These are phyloP conservation scores for Aplodontia rufa DNA, from an alignment of 2,113 vertebrate genomes.

Conservation along the genomic window DNA sequence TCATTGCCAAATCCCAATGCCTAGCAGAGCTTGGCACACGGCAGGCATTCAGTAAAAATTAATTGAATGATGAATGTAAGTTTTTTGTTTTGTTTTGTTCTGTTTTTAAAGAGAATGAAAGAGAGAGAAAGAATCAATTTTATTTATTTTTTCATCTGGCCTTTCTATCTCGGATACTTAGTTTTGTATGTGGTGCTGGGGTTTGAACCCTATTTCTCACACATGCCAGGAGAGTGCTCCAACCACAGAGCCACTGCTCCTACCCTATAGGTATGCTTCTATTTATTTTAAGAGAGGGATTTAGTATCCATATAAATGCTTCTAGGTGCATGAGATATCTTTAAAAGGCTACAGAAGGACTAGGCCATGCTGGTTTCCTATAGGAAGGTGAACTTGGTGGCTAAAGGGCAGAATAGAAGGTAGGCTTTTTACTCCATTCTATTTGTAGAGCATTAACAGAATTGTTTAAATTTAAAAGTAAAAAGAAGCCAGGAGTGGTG, in stretches of 20 bases:
- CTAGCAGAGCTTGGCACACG: background rate
- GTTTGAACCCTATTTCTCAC: no score
- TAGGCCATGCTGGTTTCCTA: background rate
- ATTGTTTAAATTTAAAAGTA: background rate
- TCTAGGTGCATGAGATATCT: background rate
- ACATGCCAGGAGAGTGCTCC: no score
- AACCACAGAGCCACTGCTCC: no score
- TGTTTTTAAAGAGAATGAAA: no score
- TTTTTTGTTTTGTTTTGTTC: no score
- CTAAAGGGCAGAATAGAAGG: background rate
- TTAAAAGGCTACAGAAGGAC: background rate
- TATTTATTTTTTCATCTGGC: no score
- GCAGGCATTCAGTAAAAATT: background rate
- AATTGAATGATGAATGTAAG: background rate
- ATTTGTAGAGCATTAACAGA: constrained; percentile 6
- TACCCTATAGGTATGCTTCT: no score
- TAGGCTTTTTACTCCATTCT: background rate
- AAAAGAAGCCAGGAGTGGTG: background rate
- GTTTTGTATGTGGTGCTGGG: no score
- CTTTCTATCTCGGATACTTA: no score
- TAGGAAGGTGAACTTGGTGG: background rate
- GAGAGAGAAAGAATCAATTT: no score
- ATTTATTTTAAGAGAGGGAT: background rate
- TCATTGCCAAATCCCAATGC: background rate
- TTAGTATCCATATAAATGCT: background rate